Percentiles rank a stretch among this genome's conserved stretches.
phyloP scores from a whole-genome alignment of 2,888 invertebrate species.

The Troilus luridus region DNA sequence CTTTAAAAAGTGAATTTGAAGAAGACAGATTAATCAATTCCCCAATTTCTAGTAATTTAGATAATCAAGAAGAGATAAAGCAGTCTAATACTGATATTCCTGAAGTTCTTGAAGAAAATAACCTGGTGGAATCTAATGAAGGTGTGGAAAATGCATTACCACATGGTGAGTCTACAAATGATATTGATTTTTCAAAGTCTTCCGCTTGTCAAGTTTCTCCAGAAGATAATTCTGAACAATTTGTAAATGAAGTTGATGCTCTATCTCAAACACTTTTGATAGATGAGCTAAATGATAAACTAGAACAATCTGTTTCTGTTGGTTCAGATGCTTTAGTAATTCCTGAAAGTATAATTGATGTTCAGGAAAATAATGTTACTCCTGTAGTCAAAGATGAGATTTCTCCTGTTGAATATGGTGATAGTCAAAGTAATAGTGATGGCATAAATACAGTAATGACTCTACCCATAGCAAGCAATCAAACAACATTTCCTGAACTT shows the following conservation, averaged over 20 bases:
- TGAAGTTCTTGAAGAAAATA: conserved; percentile 21
- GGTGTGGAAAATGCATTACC: conserved; percentile 6
- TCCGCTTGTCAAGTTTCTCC: not conserved
- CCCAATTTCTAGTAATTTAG: not conserved
- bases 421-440: not conserved
- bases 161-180: not conserved
- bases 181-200: conserved; percentile 28
- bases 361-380: conserved; percentile 34
- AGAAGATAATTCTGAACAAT: conserved; percentile 41
- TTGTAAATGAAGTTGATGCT: not conserved
- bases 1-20: conserved; percentile 14
- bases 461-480: conserved; percentile 14
- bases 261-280: conserved; percentile 22
- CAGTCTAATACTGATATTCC: not conserved
- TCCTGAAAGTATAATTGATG: conserved; percentile 44
- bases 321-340: conserved; percentile 28
- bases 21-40: not conserved
- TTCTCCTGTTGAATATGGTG: not conserved
- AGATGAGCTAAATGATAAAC: conserved; percentile 1
- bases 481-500: conserved; percentile 20
- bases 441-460: conserved; percentile 27
- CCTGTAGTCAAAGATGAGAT: not conserved
- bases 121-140: not conserved
- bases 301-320: not conserved
- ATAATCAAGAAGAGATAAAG: not conserved